phyloP scores from a whole-genome alignment of 2,888 invertebrate genomes.

The Vanessa cardui region DNA sequence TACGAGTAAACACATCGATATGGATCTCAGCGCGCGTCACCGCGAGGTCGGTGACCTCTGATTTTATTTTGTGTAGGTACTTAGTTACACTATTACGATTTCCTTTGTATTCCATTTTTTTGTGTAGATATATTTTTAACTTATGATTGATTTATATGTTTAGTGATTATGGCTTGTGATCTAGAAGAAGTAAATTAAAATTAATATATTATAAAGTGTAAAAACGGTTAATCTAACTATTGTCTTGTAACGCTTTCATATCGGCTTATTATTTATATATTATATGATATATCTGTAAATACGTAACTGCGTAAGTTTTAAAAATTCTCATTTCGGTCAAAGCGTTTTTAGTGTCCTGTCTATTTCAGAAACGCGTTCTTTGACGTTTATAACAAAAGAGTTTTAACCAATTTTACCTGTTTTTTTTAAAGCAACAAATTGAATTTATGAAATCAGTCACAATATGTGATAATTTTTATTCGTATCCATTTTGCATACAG shows the following conservation, averaged over 20 bases:
- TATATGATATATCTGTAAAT: background rate
- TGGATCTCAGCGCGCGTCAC: background rate
- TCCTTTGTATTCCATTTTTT: slow-evolving; percentile 3
- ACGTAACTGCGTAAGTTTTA: background rate
- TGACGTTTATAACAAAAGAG: no score
- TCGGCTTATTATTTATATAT: background rate
- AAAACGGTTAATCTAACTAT: background rate
- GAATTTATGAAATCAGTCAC: no score
- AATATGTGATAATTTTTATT: no score
- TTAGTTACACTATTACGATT: background rate
- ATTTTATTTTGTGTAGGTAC: background rate
- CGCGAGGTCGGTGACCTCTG: background rate
- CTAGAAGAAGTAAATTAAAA: slow-evolving; percentile 16
- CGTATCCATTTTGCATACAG: no score
- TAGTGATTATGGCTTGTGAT: slow-evolving; percentile 18
- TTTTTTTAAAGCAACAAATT: no score
- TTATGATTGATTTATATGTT: slow-evolving; percentile 8
- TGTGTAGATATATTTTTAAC: slow-evolving; percentile 7
- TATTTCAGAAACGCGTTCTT: no score
- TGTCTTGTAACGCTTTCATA: slow-evolving; percentile 5
- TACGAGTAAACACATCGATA: background rate
- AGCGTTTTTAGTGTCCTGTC: no score
- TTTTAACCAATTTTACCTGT: no score
- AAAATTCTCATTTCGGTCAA: background rate
- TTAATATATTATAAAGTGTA: slow-evolving; percentile 6